phyloP scores from a whole-genome alignment of 2,113 vertebrate species.

The Oreocharis arfaki region DNA sequence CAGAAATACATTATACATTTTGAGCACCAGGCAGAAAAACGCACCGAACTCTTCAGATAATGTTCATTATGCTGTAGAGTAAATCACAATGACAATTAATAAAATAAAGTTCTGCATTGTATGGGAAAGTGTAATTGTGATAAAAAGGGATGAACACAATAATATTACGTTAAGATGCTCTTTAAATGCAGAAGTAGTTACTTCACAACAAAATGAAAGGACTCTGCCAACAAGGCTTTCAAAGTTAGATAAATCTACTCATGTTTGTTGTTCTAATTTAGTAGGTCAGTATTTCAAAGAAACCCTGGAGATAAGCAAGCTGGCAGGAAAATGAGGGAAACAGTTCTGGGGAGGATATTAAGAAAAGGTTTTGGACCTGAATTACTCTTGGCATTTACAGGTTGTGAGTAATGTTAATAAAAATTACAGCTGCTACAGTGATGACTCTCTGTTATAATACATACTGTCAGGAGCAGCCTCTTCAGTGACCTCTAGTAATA shows the following conservation, averaged over 20 bases:
- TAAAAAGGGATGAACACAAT: neutral
- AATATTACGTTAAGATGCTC: neutral
- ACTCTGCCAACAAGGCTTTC: conserved; percentile 18
- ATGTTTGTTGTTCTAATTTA: conserved; percentile 1
- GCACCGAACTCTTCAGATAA: neutral
- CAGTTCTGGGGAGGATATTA: neutral
- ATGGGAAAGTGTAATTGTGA: neutral
- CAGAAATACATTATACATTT: neutral
- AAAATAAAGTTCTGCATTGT: neutral
- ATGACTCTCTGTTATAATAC: neutral
- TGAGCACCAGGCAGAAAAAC: neutral
- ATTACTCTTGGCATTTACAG: conserved; percentile 9
- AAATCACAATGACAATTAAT: neutral
- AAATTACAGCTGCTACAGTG: conserved; percentile 39
- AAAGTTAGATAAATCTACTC: conserved; percentile 38
- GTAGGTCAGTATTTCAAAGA: conserved; percentile 21
- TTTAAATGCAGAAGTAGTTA: neutral
- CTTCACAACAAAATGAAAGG: neutral
- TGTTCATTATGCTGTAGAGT: neutral
- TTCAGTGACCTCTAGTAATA: conserved; percentile 45
- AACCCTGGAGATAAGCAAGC: neutral
- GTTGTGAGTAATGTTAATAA: conserved; percentile 50
- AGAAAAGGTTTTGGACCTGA: neutral
- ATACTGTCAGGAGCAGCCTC: conserved; percentile 21
- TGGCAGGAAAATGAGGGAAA: neutral